Evolutionary conservation across 2,888 invertebrate genomes (phyloP), one percentile per base, ranked within the genome.

Genomic region (Rotaria sp.): DNA sequence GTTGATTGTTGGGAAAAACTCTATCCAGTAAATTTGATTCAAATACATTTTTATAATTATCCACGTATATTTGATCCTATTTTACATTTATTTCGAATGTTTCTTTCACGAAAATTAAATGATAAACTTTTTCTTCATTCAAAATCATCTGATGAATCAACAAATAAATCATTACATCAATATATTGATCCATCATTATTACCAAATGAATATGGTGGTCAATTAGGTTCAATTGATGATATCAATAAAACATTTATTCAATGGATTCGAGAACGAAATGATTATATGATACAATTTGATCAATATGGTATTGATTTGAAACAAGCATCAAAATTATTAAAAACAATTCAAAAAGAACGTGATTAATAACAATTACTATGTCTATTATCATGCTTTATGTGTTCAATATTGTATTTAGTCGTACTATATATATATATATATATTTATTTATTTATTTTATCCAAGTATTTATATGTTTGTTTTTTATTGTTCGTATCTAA

Each of bases 1-100:
- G 67, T 67, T 35, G 30, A 67, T 21, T 67, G 67, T 35, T 67
- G 67, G 67, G 67, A 67, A 35, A 67, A 67, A 67, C 35, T 67
- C 18, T 67, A 67, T 67, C 67, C 67, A 7, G 67, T 67, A 8
- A 11, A 67, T 21, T 35, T 67, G 38, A 35, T 0, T 4, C 67
- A 67, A 21, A 21, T 67, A 67, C 67, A 67, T 67, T 67, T 67
- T 38, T 67, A 35, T 67, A 67, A 67, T 67, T 67, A 67, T 67
- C 67, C 67, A 21, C 15, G 67, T 67, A 18, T 67, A 35, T 67
- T 67, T 35, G 67, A 67, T 67, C 67, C 67, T 4, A 21, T 67
- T 21, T 30, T 67, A 18, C 67, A 67, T 67, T 67, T 67, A 67
- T 67, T 67, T 67, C 67, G 35, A 67, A 30, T 35, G 67, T 35